Evolutionary conservation across 2,888 invertebrate species (phyloP).

Genomic region (Cantharis rustica): DNA sequence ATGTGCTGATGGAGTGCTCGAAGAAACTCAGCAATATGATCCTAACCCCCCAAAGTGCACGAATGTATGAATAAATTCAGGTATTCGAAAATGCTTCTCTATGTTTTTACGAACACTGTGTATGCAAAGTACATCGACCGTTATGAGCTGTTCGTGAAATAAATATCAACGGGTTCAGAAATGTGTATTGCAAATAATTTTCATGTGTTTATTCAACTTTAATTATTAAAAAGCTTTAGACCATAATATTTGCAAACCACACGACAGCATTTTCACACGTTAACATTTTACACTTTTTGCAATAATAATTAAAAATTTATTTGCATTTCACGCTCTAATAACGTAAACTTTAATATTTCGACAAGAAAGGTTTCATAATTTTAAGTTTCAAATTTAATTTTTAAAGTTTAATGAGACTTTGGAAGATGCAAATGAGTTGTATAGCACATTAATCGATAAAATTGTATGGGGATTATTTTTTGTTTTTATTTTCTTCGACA

Average conservation of each 20-base stretch:
- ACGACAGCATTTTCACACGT: neutral
- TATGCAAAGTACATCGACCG: neutral
- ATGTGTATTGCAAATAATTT: neutral
- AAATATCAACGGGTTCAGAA: neutral
- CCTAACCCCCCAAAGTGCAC: neutral
- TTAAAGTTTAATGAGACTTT: neutral
- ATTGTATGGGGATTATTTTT: neutral
- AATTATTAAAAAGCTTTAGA: neutral
- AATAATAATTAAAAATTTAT: neutral
- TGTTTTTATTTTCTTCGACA: neutral
- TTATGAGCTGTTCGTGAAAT: neutral
- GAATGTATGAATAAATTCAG: neutral
- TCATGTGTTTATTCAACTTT: neutral
- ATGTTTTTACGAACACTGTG: neutral
- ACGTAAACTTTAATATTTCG: neutral
- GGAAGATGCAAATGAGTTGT: neutral
- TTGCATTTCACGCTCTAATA: neutral
- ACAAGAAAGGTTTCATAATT: neutral
- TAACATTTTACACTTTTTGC: neutral
- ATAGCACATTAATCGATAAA: neutral
- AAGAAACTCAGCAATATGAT: neutral
- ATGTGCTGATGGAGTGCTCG: neutral
- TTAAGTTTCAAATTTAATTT: neutral
- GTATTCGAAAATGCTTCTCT: neutral
- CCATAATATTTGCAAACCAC: neutral